Evolutionary conservation across 2,888 invertebrate genomes (phyloP).

Genomic region (Tanytarsus gracilentus): DNA sequence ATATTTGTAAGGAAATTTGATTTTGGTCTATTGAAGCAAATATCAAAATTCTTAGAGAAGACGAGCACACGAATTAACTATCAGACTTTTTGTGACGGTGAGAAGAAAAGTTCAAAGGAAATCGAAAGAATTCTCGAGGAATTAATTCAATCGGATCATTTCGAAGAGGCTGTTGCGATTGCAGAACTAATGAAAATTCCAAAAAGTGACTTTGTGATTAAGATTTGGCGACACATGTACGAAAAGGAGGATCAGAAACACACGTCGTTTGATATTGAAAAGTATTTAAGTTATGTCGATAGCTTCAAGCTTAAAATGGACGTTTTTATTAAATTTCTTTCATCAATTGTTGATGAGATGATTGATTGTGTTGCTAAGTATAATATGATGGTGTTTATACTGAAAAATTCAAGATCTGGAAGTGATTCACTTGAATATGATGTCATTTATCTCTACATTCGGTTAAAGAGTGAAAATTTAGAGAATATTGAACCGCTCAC

Average conservation of each 20-base stretch:
- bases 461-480: constrained; percentile 32
- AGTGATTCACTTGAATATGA: constrained; percentile 43
- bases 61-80: constrained; percentile 49
- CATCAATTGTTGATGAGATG: constrained; percentile 48
- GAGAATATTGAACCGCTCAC: constrained; percentile 37
- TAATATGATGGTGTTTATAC: constrained; percentile 40
- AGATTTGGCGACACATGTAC: constrained; percentile 44
- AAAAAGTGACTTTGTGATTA: constrained; percentile 44
- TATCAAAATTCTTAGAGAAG: constrained; percentile 51
- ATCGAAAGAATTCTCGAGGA: constrained; percentile 45
- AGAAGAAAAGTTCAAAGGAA: constrained; percentile 38
- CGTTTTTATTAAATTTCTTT: constrained; percentile 55
- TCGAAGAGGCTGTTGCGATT: constrained; percentile 47
- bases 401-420: constrained; percentile 41
- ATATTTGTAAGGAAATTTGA: constrained; percentile 46
- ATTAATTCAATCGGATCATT: constrained; percentile 44
- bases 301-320: constrained; percentile 52
- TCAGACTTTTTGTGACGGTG: constrained; percentile 32
- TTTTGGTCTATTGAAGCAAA: constrained; percentile 44
- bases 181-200: constrained; percentile 43
- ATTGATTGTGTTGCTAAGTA: constrained; percentile 43
- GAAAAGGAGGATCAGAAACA: constrained; percentile 44
- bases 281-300: constrained; percentile 54
- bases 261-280: constrained; percentile 47
- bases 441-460: constrained; percentile 39